A percentile compares a stretch with the other conserved stretches of the same genome.
phyloP scores from a whole-genome alignment of 2,113 vertebrate species.

The Geothlypis trichas region DNA sequence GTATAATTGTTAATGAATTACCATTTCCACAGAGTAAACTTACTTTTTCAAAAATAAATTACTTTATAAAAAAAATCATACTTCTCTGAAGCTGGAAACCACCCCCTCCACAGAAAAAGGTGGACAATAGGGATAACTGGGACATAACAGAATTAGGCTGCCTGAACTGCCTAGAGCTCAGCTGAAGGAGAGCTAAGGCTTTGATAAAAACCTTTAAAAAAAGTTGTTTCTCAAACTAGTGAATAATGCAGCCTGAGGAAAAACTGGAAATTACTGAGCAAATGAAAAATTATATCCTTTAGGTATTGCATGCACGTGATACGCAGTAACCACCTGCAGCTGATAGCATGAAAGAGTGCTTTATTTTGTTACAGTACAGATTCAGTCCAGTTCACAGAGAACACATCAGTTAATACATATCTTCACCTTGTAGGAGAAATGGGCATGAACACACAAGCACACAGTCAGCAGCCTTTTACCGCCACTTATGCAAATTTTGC shows the following conservation, averaged over 20 bases:
- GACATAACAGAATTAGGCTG: neutral
- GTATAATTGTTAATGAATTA: neutral
- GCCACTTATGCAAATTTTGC: neutral
- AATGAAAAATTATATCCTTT: neutral
- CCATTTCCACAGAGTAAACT: neutral
- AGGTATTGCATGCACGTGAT: neutral
- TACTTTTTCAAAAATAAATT: neutral
- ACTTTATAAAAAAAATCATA: neutral
- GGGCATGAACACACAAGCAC: neutral
- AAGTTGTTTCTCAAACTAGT: neutral
- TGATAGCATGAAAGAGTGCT: slow-evolving; percentile 9
- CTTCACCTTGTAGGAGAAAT: slow-evolving; percentile 41
- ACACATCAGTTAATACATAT: slow-evolving; percentile 5
- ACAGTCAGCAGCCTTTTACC: neutral
- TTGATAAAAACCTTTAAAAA: neutral
- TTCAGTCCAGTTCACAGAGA: slow-evolving; percentile 55
- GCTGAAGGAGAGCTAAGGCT: neutral
- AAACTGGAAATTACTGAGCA: neutral
- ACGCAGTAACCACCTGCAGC: neutral
- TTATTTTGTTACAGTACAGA: slow-evolving; percentile 57
- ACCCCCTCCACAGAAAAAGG: neutral
- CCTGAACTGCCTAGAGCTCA: neutral
- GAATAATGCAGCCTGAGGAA: neutral
- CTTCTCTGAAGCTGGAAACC: neutral
- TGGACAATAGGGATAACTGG: neutral